Evolutionary conservation across 2,113 vertebrate species (phyloP), one percentile per base, ranked within the genome.

Genomic region (Barnardius zonarius): DNA sequence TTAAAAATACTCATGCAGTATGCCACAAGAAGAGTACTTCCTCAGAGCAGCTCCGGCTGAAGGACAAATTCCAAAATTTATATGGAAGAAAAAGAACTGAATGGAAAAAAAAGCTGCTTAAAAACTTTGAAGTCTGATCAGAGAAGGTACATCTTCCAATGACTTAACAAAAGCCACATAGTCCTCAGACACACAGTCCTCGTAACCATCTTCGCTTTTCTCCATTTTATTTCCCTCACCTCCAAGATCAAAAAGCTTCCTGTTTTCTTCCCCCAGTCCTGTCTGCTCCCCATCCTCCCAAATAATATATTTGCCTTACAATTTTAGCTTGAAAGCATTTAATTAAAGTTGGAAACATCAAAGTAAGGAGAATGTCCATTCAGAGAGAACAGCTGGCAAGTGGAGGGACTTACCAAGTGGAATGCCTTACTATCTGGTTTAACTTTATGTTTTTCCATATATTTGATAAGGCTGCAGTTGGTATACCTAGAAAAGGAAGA

Each of bases 401-500:
- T 35, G 22, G 66, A 70, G 19, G 59, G 76, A 93, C 98, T 99
- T 97, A 99, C 99, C 99, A 99, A 98, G 97, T 99, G 99, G 98
- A 99, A 99, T 97, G 99, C 99, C 99, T 99, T 99, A 97, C 99
- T 99, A 97, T 99, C 99, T 92, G 99, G 99, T 97, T 99, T 99
- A 95, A 99, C 99, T 99, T 99, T 99, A 98, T 99, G 99, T 98
- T 99, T 99, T 96, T 99, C 99, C 99, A 99, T 99, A 95, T 99
- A 99, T 97, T 99, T 99, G 98, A 99, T 99, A 98, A 99, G 99
- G 98, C 99, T 99, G 99, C 99, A 99, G 98, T 99, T 99, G 98
- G 99, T 99, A 97, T 99, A 99, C 97, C 99, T 99, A 97, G 43
- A 52, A 57, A 93, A 77, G 49, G 94, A 96, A 69, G 97, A 95